Evolutionary conservation across 2,113 vertebrate genomes (phyloP).

Genomic region (Tricholaema leucomelas): DNA sequence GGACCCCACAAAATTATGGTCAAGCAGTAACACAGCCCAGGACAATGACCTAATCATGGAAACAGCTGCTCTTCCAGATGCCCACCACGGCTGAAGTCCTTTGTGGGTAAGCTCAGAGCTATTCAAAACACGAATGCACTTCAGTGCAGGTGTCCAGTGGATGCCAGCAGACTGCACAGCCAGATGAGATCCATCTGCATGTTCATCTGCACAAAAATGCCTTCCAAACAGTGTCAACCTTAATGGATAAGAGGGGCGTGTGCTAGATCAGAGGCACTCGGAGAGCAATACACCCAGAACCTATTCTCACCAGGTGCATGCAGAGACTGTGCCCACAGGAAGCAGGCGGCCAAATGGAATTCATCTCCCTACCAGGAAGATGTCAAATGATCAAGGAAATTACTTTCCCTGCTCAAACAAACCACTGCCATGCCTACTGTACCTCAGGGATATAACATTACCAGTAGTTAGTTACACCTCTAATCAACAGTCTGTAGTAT

Average conservation of each 20-base stretch:
- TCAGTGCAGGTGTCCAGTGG: neutral
- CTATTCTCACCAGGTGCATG: neutral
- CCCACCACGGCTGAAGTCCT: fast-evolving
- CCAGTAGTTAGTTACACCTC: conserved; percentile 19
- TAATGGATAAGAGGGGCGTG: neutral
- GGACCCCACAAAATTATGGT: neutral
- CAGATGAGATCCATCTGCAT: fast-evolving
- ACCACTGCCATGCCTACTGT: neutral
- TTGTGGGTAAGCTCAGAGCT: neutral
- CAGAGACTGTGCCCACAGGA: neutral
- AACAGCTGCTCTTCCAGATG: neutral
- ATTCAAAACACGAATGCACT: fast-evolving
- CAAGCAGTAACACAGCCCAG: neutral
- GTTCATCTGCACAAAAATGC: neutral
- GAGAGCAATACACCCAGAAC: neutral
- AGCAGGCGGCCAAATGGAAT: neutral
- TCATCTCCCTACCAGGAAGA: conserved; percentile 22
- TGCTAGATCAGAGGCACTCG: neutral
- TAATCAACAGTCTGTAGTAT: neutral
- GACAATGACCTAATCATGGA: fast-evolving
- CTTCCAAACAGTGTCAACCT: neutral
- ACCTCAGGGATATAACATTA: conserved; percentile 21
- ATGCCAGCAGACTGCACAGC: neutral
- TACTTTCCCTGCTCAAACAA: conserved; percentile 11
- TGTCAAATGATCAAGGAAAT: conserved; percentile 24